These are phyloP conservation scores for Phodopus roborovskii DNA, from an alignment of 2,113 vertebrate genomes.

Conservation along the genomic window DNA sequence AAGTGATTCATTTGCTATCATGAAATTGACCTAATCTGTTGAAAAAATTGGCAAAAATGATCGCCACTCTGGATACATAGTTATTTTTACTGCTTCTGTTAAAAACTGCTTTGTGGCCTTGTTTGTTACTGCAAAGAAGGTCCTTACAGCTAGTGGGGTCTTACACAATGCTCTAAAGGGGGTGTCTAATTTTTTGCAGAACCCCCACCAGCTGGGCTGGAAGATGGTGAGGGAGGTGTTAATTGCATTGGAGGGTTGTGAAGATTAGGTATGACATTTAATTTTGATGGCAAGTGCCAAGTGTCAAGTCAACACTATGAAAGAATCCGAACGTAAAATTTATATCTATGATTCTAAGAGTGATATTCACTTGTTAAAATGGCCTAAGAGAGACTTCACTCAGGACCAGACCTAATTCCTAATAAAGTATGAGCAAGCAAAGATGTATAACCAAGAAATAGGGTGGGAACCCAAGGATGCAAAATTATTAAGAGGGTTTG, in stretches of 20 bases:
- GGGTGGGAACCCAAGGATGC: not conserved
- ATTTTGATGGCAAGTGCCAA: not conserved
- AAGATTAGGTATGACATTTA: not conserved
- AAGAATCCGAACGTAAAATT: not conserved
- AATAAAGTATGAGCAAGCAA: not conserved
- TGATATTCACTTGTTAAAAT: not conserved
- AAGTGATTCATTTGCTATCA: not conserved
- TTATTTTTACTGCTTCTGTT: constrained; percentile 65
- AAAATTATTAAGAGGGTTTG: not conserved
- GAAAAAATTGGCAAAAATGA: constrained; percentile 36
- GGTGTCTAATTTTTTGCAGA: constrained; percentile 35
- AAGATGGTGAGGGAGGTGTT: not conserved
- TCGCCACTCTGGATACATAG: not conserved
- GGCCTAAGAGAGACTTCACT: not conserved
- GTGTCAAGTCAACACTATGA: not conserved
- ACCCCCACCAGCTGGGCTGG: not conserved
- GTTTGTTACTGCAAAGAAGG: not conserved
- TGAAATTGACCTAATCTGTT: constrained; percentile 26
- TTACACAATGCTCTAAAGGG: constrained; percentile 17
- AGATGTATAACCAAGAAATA: not conserved
- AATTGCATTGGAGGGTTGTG: not conserved
- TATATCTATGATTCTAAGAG: not conserved
- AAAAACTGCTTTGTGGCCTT: constrained; percentile 18
- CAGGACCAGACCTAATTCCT: not conserved
- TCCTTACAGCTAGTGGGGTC: not conserved